These are phyloP conservation scores for Astur gentilis DNA, from an alignment of 2,113 vertebrate genomes.

Conservation along the genomic window DNA sequence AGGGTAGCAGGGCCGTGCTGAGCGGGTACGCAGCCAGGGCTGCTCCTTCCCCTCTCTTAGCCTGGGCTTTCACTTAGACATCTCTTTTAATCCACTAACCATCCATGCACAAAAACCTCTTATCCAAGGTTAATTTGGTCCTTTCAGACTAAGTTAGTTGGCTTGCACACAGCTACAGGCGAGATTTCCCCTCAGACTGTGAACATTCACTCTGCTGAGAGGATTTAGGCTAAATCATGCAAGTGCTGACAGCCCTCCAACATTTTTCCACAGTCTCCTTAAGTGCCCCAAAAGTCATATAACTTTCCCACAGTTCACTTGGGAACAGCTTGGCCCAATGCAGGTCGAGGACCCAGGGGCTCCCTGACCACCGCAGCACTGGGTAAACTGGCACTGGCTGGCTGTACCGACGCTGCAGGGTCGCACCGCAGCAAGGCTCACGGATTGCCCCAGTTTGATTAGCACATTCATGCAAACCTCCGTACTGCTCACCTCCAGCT, in stretches of 20 bases:
- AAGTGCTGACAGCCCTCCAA: constrained; percentile 6
- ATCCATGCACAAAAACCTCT: constrained; percentile 54
- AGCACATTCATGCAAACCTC: background rate
- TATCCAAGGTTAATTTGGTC: constrained; percentile 59
- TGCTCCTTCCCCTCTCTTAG: background rate
- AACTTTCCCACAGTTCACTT: background rate
- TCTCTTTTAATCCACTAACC: constrained; percentile 3
- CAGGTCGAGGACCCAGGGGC: rapidly evolving
- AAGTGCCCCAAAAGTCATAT: background rate
- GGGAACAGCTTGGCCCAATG: background rate
- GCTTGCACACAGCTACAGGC: constrained; percentile 13
- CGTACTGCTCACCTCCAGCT: background rate
- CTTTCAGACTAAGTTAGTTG: constrained; percentile 54
- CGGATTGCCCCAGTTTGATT: background rate
- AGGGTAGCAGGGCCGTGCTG: rapidly evolving
- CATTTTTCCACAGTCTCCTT: background rate
- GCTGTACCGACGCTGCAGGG: too few relatives aligned
- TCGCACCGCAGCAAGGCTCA: background rate
- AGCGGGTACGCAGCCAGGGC: background rate
- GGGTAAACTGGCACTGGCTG: background rate
- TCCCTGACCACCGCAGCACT: background rate
- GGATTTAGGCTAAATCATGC: constrained; percentile 6
- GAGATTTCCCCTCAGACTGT: constrained; percentile 31
- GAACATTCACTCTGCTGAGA: background rate
- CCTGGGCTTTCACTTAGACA: background rate